phyloP scores from a whole-genome alignment of 2,113 vertebrate species.

The Pagrus major region DNA sequence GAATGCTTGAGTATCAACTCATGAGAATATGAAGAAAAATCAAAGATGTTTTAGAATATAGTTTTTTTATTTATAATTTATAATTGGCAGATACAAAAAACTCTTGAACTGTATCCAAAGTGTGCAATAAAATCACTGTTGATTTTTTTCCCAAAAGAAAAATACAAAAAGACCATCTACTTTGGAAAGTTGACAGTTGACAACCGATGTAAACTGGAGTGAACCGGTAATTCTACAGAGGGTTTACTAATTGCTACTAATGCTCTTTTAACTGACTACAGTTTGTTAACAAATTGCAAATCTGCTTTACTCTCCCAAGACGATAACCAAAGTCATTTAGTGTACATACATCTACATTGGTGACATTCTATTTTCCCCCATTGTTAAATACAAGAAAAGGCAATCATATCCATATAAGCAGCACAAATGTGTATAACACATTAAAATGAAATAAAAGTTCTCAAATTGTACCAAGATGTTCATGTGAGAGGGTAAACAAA shows the following conservation, averaged over 20 bases:
- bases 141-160: constrained; percentile 89
- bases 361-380: constrained; percentile 76
- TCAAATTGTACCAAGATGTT: constrained; percentile 82
- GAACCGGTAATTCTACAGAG: constrained; percentile 89
- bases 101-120: constrained; percentile 97
- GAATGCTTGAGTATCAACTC: neutral
- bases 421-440: constrained; percentile 86
- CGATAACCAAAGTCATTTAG: constrained; percentile 72
- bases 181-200: constrained; percentile 88
- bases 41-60: constrained; percentile 85
- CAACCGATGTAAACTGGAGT: constrained; percentile 92
- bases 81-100: constrained; percentile 97
- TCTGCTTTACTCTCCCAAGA: constrained; percentile 78
- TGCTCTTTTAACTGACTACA: constrained; percentile 79
- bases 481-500: constrained; percentile 62
- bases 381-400: constrained; percentile 83
- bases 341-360: constrained; percentile 78
- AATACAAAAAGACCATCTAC: constrained; percentile 88
- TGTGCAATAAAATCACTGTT: constrained; percentile 98
- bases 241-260: constrained; percentile 86
- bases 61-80: constrained; percentile 91
- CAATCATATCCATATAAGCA: constrained; percentile 85
- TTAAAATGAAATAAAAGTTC: constrained; percentile 73
- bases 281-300: constrained; percentile 72
- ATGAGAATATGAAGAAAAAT: neutral